A percentile compares a stretch with the other conserved stretches of the same genome.
Conservation (phyloP, 1,140 invertebrate genomes). For the Drosophila chauvacae region DNA sequence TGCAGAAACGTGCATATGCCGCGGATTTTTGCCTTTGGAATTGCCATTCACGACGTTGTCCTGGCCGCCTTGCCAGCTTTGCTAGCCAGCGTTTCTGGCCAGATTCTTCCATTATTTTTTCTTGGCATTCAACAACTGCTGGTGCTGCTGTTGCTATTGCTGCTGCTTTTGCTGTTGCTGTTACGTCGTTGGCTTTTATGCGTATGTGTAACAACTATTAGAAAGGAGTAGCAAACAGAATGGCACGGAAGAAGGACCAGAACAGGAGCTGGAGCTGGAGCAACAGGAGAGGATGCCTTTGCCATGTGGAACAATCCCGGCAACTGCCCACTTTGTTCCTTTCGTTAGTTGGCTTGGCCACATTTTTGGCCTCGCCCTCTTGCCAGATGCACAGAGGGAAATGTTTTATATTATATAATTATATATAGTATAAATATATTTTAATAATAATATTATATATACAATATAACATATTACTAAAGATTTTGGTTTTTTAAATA, state of each 20-base stretch:
- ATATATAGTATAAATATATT: no score
- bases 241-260: constrained; percentile 34
- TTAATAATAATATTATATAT: no score
- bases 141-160: constrained; percentile 39
- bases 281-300: constrained; percentile 30
- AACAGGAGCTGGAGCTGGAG: constrained; percentile 31
- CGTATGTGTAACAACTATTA: constrained; percentile 73
- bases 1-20: constrained; percentile 25
- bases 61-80: neutral
- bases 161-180: constrained; percentile 34
- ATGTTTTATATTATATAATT: neutral
- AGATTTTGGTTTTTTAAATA: no score
- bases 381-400: constrained; percentile 2
- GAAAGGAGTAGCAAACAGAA: constrained; percentile 59
- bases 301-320: constrained; percentile 1
- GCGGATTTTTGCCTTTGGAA: constrained; percentile 42
- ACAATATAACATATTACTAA: no score
- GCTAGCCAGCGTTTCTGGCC: neutral
- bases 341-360: constrained; percentile 43
- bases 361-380: constrained; percentile 55
- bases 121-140: constrained; percentile 32
- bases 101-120: neutral
- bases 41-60: constrained; percentile 40
- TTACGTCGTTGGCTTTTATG: constrained; percentile 50
- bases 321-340: constrained; percentile 10